These are phyloP conservation scores for Chondrosia reniformis DNA, from an alignment of 37 sponge, comb jelly and placozoan species.

Conservation along the genomic window DNA sequence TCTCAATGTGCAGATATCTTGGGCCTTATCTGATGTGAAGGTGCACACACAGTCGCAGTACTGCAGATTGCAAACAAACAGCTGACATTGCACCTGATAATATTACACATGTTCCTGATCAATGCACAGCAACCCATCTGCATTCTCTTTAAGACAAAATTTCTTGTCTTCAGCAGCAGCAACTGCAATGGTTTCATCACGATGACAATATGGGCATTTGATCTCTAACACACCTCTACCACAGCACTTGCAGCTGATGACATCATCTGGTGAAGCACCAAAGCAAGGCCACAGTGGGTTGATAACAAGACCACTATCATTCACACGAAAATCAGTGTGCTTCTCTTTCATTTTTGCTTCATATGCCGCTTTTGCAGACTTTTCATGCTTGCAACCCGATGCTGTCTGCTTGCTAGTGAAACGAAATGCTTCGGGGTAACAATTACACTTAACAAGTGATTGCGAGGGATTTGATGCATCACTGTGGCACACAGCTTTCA, in stretches of 20 bases:
- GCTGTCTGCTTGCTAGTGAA: neutral
- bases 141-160: neutral
- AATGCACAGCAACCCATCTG: neutral
- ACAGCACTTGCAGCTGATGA: neutral
- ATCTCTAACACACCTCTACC: conserved; percentile 19
- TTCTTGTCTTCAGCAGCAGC: conserved; percentile 4
- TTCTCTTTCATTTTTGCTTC: neutral
- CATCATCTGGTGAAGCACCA: conserved; percentile 4
- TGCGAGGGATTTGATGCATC: neutral
- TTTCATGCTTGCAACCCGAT: neutral
- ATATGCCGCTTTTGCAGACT: neutral
- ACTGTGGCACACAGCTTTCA: neutral
- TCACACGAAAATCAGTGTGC: conserved; percentile 6
- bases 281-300: conserved; percentile 18
- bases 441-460: neutral
- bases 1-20: no score
- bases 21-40: no score
- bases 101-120: conserved; percentile 20
- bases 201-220: conserved; percentile 32
- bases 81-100: conserved; percentile 38
- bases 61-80: conserved; percentile 13
- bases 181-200: neutral
- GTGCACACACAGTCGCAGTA: conserved; percentile 50
- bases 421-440: neutral
- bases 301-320: conserved; percentile 30